Evolutionary conservation across 2,888 invertebrate species (phyloP).

Genomic region (Metopia argyrocephala): DNA sequence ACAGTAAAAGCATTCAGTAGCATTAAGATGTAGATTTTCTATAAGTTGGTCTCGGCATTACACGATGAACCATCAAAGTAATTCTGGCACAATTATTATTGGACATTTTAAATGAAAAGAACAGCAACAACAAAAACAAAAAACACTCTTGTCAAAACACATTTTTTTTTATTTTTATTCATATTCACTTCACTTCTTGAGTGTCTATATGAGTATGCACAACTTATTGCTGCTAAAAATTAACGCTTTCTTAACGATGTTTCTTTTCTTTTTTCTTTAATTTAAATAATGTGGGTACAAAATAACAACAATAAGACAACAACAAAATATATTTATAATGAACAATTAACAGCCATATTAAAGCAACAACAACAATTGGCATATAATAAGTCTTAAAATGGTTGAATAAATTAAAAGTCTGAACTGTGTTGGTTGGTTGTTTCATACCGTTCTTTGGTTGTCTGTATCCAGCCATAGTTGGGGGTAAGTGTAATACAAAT

Average conservation of each 20-base stretch:
- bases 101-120: constrained; percentile 38
- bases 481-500: neutral
- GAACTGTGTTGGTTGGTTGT: neutral
- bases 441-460: no score
- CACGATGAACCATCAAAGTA: constrained; percentile 36
- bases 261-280: neutral
- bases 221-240: neutral
- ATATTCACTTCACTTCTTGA: neutral
- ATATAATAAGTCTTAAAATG: neutral
- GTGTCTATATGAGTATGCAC: neutral
- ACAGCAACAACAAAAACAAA: neutral
- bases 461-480: neutral
- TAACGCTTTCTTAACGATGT: neutral
- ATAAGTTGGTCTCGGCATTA: constrained; percentile 38
- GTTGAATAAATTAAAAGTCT: neutral
- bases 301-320: neutral
- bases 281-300: constrained; percentile 37
- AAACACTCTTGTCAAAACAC: constrained; percentile 46
- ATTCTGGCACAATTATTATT: constrained; percentile 50
- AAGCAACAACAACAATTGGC: neutral
- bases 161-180: constrained; percentile 3
- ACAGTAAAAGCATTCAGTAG: neutral
- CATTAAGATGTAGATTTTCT: constrained; percentile 15
- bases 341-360: neutral
- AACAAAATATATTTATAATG: neutral